These are phyloP conservation scores for Orbicella faveolata DNA, from an alignment of 64 coral and sea anemone species.

Conservation along the genomic window DNA sequence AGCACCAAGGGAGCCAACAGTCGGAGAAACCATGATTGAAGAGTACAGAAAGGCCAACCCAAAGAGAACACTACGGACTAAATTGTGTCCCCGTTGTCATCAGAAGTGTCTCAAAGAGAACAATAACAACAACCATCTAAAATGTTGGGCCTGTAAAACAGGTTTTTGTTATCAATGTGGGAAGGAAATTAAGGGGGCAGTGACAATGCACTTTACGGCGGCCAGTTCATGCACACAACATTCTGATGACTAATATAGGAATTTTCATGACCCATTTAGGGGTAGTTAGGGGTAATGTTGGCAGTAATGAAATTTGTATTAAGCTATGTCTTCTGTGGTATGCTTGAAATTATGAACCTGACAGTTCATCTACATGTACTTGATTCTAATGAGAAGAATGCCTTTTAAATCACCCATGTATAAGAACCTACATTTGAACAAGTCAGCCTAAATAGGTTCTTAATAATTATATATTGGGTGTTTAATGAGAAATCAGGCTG, in stretches of 20 bases:
- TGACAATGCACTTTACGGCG: conserved; percentile 64
- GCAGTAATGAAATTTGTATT: too few species aligned
- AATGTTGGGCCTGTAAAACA: conserved; percentile 96
- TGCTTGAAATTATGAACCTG: too few species aligned
- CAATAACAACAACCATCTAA: conserved; percentile 85
- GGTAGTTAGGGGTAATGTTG: too few species aligned
- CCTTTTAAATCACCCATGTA: too few species aligned
- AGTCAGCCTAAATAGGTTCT: too few species aligned
- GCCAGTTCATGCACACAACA: conserved; percentile 75
- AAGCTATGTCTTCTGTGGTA: too few species aligned
- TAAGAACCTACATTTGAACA: too few species aligned
- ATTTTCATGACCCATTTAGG: neutral
- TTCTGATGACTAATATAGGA: conserved; percentile 58
- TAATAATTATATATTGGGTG: too few species aligned
- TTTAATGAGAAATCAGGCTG: neutral
- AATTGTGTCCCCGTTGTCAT: conserved; percentile 74
- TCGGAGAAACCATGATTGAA: conserved; percentile 58
- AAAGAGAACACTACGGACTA: conserved; percentile 14
- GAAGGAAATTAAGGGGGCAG: conserved; percentile 64
- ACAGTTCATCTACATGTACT: too few species aligned
- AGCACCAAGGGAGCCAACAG: conserved; percentile 39
- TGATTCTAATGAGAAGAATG: too few species aligned
- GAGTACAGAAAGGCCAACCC: conserved; percentile 42
- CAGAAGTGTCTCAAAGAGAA: conserved; percentile 81
- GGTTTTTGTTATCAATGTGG: conserved; percentile 88